A percentile compares a stretch with the other conserved stretches of the same genome.
Evolutionary conservation across 2,888 invertebrate genomes (phyloP).

Genomic region (Stenotaenia linearis): DNA sequence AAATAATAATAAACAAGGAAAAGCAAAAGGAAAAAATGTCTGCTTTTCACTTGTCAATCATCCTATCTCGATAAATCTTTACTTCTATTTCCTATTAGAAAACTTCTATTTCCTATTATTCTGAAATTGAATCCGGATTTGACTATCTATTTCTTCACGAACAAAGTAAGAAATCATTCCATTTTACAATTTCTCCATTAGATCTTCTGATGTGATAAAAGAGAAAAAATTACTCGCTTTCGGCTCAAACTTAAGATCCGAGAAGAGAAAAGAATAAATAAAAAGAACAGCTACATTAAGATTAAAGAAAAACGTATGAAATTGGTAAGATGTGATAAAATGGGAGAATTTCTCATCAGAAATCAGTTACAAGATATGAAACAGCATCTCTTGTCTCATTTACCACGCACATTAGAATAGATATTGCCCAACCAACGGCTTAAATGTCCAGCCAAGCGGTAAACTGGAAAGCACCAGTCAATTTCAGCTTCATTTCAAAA

Average conservation of each 20-base stretch:
- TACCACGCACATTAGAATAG: constrained; percentile 19
- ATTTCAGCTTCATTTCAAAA: constrained; percentile 19
- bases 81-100: background rate
- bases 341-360: background rate
- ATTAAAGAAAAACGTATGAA: background rate
- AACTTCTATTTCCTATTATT: constrained; percentile 14
- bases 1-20: background rate
- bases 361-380: constrained; percentile 7
- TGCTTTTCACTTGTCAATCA: background rate
- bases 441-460: constrained; percentile 14
- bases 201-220: background rate
- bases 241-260: background rate
- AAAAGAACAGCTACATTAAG: background rate
- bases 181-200: background rate
- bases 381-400: background rate
- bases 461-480: constrained; percentile 15
- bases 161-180: background rate
- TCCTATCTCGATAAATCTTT: background rate
- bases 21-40: background rate
- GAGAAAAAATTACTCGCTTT: constrained; percentile 1
- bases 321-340: background rate
- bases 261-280: background rate
- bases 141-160: background rate
- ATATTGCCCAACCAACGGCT: constrained; percentile 7
- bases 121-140: constrained; percentile 3